These are phyloP conservation scores for Copidosoma floridanum DNA, from an alignment of 1,140 invertebrate species.

Conservation along the genomic window DNA sequence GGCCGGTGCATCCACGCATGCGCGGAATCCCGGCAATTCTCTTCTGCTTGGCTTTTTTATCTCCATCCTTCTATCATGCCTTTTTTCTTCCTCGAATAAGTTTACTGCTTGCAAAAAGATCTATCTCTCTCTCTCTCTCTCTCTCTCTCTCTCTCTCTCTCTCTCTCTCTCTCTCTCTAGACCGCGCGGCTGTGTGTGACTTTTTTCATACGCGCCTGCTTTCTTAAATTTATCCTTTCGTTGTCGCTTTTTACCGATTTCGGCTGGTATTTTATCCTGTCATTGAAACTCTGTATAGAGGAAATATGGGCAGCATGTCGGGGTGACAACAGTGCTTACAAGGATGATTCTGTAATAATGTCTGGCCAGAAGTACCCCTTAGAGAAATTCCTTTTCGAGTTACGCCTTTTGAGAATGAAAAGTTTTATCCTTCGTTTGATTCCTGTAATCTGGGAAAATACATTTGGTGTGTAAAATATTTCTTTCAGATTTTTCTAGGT, in stretches of 20 bases:
- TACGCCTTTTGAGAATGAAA: too few species aligned
- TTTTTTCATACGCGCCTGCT: too few species aligned
- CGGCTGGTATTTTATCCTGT: constrained; percentile 18
- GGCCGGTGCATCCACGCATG: not conserved
- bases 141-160: not conserved
- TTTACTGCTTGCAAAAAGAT: constrained; percentile 21
- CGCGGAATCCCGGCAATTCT: not conserved
- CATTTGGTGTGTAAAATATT: too few species aligned
- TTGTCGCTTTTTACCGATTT: not conserved
- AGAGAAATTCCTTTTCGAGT: not conserved
- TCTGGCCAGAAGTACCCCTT: too few species aligned
- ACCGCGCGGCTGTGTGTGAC: not conserved
- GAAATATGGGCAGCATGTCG: too few species aligned
- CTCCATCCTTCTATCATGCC: not conserved
- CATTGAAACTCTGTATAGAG: constrained; percentile 17
- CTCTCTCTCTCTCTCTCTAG: not conserved
- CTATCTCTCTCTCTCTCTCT: not conserved
- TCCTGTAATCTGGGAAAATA: too few species aligned
- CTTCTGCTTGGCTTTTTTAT: not conserved
- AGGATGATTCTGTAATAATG: too few species aligned
- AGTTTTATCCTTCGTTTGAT: too few species aligned
- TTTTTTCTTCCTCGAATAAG: not conserved
- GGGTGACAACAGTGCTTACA: too few species aligned
- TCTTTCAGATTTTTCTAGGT: too few species aligned
- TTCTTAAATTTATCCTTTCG: not conserved